Conservation (phyloP, 1,140 invertebrate species). For the Teleogryllus occipitalis region DNA sequence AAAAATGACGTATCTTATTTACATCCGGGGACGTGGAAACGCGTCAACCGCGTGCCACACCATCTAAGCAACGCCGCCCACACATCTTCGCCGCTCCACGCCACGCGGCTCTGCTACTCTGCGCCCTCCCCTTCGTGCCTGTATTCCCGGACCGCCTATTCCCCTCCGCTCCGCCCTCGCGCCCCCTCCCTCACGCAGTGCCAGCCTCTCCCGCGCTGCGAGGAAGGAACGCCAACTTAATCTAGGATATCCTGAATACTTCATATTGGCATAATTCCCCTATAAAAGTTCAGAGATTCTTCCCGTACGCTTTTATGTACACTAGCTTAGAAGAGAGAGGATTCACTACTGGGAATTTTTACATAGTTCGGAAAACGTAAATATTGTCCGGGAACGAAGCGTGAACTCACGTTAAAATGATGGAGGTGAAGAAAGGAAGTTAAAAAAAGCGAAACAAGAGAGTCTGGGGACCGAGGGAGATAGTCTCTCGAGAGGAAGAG, state of each 20-base stretch:
- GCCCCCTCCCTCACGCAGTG: background rate
- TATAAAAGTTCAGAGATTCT: slow-evolving; percentile 21
- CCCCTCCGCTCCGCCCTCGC: slow-evolving; percentile 4
- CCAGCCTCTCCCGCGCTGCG: background rate
- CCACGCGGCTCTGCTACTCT: too few species aligned
- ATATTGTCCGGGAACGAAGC: slow-evolving; percentile 21
- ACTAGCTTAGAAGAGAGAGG: background rate
- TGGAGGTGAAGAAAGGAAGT: slow-evolving; percentile 13
- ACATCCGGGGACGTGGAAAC: too few species aligned
- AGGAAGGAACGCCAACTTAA: slow-evolving; percentile 24
- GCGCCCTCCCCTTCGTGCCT: too few species aligned
- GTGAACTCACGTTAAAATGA: slow-evolving; percentile 17
- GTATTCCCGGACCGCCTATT: background rate
- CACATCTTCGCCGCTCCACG: too few species aligned
- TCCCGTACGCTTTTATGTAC: slow-evolving; percentile 14
- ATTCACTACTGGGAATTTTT: slow-evolving; percentile 17
- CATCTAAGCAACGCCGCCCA: too few species aligned
- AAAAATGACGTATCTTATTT: too few species aligned
- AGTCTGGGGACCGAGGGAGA: background rate
- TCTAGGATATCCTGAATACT: slow-evolving; percentile 25
- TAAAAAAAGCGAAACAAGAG: background rate
- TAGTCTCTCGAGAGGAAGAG: background rate
- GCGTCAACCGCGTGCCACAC: too few species aligned
- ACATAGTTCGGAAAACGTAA: slow-evolving; percentile 25
- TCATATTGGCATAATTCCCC: slow-evolving; percentile 25